These are phyloP conservation scores for Setophaga kirtlandii DNA, from an alignment of 2,113 vertebrate genomes.

Conservation along the genomic window DNA sequence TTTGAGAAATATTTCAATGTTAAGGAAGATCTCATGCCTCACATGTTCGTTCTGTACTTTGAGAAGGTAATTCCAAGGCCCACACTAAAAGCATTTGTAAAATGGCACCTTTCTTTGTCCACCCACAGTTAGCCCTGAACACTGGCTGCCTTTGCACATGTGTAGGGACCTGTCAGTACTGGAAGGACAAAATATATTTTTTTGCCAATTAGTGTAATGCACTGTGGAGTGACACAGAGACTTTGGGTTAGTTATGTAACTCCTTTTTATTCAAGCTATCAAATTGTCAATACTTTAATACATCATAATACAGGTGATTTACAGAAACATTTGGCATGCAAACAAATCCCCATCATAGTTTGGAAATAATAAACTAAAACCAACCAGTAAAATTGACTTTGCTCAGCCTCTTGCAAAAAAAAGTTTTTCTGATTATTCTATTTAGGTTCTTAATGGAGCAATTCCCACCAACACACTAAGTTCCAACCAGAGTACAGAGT, in stretches of 20 bases:
- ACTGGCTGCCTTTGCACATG: neutral
- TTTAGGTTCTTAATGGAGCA: neutral
- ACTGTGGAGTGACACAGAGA: neutral
- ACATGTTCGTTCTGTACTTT: neutral
- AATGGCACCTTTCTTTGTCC: neutral
- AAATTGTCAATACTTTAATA: neutral
- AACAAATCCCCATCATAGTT: neutral
- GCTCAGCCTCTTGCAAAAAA: neutral
- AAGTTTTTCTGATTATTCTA: neutral
- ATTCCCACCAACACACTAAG: neutral
- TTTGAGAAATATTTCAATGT: neutral
- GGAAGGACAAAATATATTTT: neutral
- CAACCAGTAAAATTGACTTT: neutral
- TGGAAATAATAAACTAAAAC: conserved; percentile 14
- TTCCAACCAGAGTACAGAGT: neutral
- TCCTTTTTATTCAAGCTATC: neutral
- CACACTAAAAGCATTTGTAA: neutral
- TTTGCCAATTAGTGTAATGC: neutral
- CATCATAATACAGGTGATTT: neutral
- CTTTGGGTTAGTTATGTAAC: neutral
- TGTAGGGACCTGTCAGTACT: neutral
- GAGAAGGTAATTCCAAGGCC: neutral
- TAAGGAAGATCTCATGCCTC: neutral
- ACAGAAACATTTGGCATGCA: neutral
- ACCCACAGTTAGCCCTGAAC: neutral